These are phyloP conservation scores for Balanococcus diminutus DNA, from an alignment of 2,888 invertebrate genomes.

Conservation along the genomic window DNA sequence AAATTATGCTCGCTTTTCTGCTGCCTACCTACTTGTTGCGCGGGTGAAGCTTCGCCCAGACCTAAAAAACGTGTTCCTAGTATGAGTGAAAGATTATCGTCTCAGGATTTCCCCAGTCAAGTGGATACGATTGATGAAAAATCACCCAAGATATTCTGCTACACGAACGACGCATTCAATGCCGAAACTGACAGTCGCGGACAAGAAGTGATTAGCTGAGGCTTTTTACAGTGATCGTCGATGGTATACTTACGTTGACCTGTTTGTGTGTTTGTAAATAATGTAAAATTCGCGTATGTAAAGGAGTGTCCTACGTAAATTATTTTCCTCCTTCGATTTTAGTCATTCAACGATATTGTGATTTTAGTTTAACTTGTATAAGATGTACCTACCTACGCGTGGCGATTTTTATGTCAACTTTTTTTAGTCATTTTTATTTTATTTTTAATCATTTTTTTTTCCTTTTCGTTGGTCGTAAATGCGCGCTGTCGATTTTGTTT, in stretches of 20 bases:
- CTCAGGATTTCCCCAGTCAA: constrained; percentile 37
- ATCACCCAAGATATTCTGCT: constrained; percentile 15
- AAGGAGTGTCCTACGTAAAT: neutral
- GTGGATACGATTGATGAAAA: constrained; percentile 29
- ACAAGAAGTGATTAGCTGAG: constrained; percentile 31
- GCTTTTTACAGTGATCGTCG: no score
- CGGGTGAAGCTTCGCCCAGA: constrained; percentile 29
- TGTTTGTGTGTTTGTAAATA: neutral
- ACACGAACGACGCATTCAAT: constrained; percentile 40
- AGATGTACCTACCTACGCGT: neutral
- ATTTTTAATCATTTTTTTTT: neutral
- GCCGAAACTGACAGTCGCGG: neutral
- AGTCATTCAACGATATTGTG: constrained; percentile 21
- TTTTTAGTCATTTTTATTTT: constrained; percentile 31
- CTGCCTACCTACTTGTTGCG: constrained; percentile 55
- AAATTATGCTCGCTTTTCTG: constrained; percentile 67
- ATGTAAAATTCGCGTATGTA: neutral
- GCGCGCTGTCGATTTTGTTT: neutral
- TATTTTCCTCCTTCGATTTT: neutral
- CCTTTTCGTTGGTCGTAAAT: neutral
- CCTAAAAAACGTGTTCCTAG: constrained; percentile 33
- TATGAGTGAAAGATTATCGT: constrained; percentile 16
- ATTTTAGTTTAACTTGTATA: constrained; percentile 14
- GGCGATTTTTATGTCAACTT: constrained; percentile 16
- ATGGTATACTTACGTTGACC: neutral